Conservation (phyloP, 1,140 invertebrate genomes). For the Pogonomyrmex barbatus region DNA sequence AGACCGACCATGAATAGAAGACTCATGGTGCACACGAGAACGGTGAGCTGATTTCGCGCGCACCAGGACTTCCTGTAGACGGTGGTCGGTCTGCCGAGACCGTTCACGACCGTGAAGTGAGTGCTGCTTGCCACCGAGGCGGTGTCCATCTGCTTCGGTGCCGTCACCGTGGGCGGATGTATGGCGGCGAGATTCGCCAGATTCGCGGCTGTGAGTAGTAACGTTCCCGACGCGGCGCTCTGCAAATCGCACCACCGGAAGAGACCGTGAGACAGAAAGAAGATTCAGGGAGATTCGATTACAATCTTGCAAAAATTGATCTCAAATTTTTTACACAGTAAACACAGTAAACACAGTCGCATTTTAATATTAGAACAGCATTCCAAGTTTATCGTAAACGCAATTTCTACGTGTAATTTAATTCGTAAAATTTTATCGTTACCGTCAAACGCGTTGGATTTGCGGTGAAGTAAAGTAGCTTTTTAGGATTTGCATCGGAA, state of each 20-base stretch:
- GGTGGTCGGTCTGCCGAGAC: conserved; percentile 89
- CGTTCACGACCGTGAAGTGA: conserved; percentile 94
- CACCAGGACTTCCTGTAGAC: conserved; percentile 89
- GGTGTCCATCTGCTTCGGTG: conserved; percentile 87
- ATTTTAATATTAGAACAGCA: neutral
- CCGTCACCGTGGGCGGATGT: conserved; percentile 86
- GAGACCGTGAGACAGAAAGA: too few relatives aligned
- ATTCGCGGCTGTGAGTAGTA: conserved; percentile 92
- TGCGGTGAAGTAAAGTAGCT: neutral
- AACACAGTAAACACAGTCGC: neutral
- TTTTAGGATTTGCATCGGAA: neutral
- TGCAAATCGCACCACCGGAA: conserved; percentile 80
- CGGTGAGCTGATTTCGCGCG: conserved; percentile 91
- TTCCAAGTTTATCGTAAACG: neutral
- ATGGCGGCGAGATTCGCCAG: conserved; percentile 89
- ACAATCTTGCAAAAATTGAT: neutral
- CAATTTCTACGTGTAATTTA: neutral
- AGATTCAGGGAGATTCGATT: neutral
- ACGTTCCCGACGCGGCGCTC: conserved; percentile 92
- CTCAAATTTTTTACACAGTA: neutral
- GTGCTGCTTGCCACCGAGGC: conserved; percentile 93
- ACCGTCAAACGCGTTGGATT: neutral
- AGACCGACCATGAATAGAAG: conserved; percentile 92
- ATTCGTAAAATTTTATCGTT: neutral
- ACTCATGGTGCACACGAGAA: conserved; percentile 92